Conservation (phyloP, 2,888 invertebrate genomes). For the Pseudococcus viburni region DNA sequence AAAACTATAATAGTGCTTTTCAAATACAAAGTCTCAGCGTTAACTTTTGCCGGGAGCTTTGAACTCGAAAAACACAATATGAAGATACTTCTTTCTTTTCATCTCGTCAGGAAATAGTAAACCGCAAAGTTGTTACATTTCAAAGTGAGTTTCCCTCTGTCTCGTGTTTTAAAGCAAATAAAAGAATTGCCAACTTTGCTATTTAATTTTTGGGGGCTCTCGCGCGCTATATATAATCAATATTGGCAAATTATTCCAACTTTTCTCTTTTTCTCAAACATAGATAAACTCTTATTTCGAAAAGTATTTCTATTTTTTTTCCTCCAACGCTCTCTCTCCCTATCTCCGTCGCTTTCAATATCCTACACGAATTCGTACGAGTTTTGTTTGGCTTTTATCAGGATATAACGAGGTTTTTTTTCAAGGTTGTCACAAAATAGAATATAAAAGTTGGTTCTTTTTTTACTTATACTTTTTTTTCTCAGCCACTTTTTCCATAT, state of each 20-base stretch:
- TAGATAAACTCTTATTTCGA: slow-evolving; percentile 2
- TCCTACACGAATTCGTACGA: background rate
- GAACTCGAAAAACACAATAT: slow-evolving; percentile 51
- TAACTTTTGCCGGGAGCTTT: slow-evolving; percentile 57
- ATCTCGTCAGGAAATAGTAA: slow-evolving; percentile 55
- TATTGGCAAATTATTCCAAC: slow-evolving; percentile 38
- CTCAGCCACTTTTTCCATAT: background rate
- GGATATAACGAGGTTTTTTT: slow-evolving; percentile 26
- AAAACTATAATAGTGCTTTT: slow-evolving; percentile 51
- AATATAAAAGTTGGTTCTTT: slow-evolving; percentile 11
- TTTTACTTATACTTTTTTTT: background rate
- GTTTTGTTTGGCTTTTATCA: slow-evolving; percentile 17
- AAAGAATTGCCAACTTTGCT: slow-evolving; percentile 44
- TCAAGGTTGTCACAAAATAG: slow-evolving; percentile 21
- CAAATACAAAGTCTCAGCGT: slow-evolving; percentile 48
- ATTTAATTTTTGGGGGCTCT: slow-evolving; percentile 42
- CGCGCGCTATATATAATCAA: slow-evolving; percentile 4
- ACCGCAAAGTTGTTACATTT: slow-evolving; percentile 53
- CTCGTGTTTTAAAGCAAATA: slow-evolving; percentile 46
- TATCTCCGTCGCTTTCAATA: background rate
- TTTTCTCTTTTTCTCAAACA: background rate
- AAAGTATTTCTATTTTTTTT: slow-evolving; percentile 8
- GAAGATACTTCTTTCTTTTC: slow-evolving; percentile 40
- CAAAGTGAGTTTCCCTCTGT: slow-evolving; percentile 15
- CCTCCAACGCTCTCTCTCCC: background rate